phyloP scores from a whole-genome alignment of 1,140 invertebrate species.

The Drosophila nebulosa region DNA sequence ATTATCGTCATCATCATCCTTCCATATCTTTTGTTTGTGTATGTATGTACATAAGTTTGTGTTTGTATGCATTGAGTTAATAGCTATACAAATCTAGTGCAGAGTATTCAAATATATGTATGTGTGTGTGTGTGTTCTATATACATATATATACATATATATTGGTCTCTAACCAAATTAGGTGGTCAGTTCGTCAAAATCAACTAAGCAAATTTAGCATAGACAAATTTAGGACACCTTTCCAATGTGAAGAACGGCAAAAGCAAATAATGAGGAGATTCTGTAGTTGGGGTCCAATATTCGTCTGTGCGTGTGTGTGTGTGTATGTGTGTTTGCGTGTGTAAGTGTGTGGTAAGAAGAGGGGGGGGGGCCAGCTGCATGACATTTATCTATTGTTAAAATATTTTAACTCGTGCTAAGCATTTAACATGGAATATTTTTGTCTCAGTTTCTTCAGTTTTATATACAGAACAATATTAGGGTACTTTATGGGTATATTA shows the following conservation, averaged over 20 bases:
- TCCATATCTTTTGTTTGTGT: neutral
- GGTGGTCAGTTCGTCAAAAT: conserved; percentile 26
- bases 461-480: neutral
- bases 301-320: neutral
- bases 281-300: neutral
- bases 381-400: conserved; percentile 65
- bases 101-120: neutral
- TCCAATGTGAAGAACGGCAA: conserved; percentile 19
- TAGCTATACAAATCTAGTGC: conserved; percentile 34
- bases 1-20: neutral
- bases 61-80: conserved; percentile 37
- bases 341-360: neutral
- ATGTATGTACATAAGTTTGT: neutral
- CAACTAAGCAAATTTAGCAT: conserved; percentile 57
- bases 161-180: conserved; percentile 31
- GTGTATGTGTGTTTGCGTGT: neutral
- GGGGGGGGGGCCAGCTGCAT: conserved; percentile 44
- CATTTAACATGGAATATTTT: conserved; percentile 52
- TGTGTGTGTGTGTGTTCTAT: neutral
- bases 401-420: conserved; percentile 45
- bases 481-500: neutral
- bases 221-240: conserved; percentile 59
- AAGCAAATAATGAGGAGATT: neutral
- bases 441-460: conserved; percentile 19
- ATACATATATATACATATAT: neutral